Conservation (phyloP, 2,113 vertebrate species). For the Myrmecophaga tridactyla region DNA sequence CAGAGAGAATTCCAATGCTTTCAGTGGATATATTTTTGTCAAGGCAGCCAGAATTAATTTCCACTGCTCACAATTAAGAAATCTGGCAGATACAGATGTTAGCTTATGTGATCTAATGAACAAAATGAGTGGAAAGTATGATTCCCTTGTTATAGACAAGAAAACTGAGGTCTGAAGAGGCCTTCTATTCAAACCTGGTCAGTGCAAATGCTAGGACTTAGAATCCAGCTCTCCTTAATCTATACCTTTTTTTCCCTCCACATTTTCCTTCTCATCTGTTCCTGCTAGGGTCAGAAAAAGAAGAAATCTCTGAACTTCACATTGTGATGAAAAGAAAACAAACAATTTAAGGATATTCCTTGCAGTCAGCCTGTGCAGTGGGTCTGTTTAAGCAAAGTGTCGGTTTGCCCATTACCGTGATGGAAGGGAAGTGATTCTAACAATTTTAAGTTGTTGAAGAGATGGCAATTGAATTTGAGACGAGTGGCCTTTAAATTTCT, state of each 20-base stretch:
- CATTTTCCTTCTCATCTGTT: neutral
- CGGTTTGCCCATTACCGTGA: neutral
- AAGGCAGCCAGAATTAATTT: neutral
- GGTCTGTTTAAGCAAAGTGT: conserved; percentile 8
- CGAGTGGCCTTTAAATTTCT: conserved; percentile 57
- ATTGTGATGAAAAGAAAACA: neutral
- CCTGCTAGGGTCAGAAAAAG: neutral
- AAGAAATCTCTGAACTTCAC: neutral
- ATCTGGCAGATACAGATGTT: neutral
- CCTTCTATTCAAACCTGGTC: neutral
- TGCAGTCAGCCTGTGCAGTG: neutral
- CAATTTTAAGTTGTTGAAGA: conserved; percentile 39
- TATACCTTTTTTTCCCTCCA: neutral
- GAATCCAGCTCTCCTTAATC: neutral
- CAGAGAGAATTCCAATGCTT: neutral
- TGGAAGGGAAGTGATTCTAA: conserved; percentile 12
- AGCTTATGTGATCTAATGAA: neutral
- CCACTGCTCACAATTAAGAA: neutral
- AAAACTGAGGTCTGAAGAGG: neutral
- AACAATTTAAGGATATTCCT: too few species aligned
- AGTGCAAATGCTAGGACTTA: neutral
- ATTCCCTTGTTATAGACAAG: neutral
- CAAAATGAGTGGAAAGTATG: neutral
- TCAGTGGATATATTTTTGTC: neutral
- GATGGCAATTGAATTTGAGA: conserved; percentile 42